Percentiles rank a stretch among this genome's conserved stretches.
Evolutionary conservation across 1,140 invertebrate species (phyloP).

Genomic region (Triops cancriformis): DNA sequence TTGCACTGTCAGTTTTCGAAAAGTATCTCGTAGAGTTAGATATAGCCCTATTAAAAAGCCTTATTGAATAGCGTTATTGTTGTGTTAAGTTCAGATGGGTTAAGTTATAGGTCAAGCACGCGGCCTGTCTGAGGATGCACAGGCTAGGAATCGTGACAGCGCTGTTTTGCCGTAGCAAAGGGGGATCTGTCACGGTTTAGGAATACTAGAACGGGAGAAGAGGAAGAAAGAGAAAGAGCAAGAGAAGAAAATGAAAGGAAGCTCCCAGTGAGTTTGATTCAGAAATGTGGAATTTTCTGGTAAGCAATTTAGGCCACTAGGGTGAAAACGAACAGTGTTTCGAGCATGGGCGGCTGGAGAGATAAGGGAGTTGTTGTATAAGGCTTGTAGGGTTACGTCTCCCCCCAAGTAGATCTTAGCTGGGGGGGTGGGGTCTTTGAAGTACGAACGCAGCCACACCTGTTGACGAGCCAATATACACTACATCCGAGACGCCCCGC

Average conservation of each 20-base stretch:
- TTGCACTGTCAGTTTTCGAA: too few species aligned
- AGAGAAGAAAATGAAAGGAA: too few species aligned
- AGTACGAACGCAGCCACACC: neutral
- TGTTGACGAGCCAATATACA: neutral
- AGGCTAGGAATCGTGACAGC: neutral
- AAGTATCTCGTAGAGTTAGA: too few species aligned
- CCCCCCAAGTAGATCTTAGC: neutral
- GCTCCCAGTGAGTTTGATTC: too few species aligned
- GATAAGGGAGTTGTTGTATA: neutral
- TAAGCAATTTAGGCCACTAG: too few species aligned
- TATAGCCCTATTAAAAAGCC: too few species aligned
- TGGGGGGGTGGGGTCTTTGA: too few species aligned
- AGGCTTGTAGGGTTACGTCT: neutral
- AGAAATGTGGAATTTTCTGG: too few species aligned
- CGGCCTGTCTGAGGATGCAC: neutral
- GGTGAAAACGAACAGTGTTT: too few species aligned
- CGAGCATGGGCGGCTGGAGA: too few species aligned
- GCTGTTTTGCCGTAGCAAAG: neutral
- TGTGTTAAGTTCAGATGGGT: neutral
- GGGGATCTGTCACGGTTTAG: neutral
- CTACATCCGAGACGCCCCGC: neutral
- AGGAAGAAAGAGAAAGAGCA: too few species aligned
- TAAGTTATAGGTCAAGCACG: neutral
- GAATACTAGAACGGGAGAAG: neutral
- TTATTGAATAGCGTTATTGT: neutral